Conservation (phyloP, 2,797 vertebrate genomes). For the Falco columbarius region DNA sequence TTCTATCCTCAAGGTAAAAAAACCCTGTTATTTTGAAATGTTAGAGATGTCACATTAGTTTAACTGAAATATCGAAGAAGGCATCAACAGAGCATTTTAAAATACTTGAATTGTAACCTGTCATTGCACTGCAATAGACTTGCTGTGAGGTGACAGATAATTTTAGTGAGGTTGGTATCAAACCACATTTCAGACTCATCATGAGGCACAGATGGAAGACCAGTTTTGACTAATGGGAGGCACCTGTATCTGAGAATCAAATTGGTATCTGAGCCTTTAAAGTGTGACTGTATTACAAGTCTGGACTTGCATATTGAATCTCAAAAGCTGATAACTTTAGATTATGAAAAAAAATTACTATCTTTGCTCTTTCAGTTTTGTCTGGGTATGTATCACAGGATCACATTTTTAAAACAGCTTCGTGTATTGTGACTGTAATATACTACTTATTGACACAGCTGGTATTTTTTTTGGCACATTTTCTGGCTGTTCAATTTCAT, state of each 20-base stretch:
- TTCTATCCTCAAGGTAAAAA: not conserved
- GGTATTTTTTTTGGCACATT: not conserved
- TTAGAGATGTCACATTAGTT: not conserved
- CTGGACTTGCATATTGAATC: not conserved
- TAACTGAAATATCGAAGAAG: not conserved
- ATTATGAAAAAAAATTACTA: not conserved
- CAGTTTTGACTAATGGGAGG: not conserved
- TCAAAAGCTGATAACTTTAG: not conserved
- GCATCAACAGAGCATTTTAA: not conserved
- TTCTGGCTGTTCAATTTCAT: not conserved
- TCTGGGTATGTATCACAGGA: rapidly evolving
- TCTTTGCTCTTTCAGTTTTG: not conserved
- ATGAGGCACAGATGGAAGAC: not conserved
- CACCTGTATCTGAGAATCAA: not conserved
- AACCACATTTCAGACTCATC: not conserved
- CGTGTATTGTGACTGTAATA: not conserved
- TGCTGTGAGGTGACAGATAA: not conserved
- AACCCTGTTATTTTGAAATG: not conserved
- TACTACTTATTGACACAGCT: not conserved
- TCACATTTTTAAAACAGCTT: not conserved
- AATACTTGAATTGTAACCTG: not conserved
- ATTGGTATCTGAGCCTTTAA: not conserved
- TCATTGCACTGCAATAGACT: not conserved
- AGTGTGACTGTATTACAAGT: not conserved
- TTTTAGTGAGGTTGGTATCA: not conserved